Conservation (phyloP, 1,140 invertebrate genomes). For the Lasioglossum albipes region DNA sequence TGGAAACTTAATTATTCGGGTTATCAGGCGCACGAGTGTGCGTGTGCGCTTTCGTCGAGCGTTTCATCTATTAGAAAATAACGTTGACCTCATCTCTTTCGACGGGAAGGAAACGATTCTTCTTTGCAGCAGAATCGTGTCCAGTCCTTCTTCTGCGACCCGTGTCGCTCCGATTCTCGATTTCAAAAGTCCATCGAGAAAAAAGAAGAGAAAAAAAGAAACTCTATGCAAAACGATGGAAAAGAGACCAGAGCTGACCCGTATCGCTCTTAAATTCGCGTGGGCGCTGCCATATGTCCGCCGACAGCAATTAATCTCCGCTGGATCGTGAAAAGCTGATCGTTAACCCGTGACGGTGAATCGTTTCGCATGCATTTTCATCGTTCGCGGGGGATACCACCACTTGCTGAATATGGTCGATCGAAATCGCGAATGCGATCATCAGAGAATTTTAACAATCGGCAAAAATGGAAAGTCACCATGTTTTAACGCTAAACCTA, state of each 20-base stretch:
- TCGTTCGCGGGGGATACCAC: neutral
- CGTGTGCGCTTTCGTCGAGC: slow-evolving; percentile 26
- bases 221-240: too few relatives aligned
- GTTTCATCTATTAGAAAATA: slow-evolving; percentile 51
- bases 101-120: slow-evolving; percentile 18
- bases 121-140: too few relatives aligned
- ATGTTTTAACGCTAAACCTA: too few relatives aligned
- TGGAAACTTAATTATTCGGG: slow-evolving; percentile 49
- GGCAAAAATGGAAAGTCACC: too few relatives aligned
- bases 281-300: slow-evolving; percentile 15
- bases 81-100: slow-evolving; percentile 46
- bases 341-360: slow-evolving; percentile 14
- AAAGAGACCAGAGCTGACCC: neutral
- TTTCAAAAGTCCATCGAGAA: neutral
- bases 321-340: slow-evolving; percentile 15
- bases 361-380: slow-evolving; percentile 38
- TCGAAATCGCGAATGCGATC: too few relatives aligned
- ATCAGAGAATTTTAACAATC: too few relatives aligned
- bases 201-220: neutral
- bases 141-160: neutral
- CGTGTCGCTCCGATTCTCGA: neutral
- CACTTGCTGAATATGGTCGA: neutral
- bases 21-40: slow-evolving; percentile 23
- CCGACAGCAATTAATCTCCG: slow-evolving; percentile 25
- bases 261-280: slow-evolving; percentile 6